Evolutionary conservation across 1,140 invertebrate species (phyloP).

Genomic region (Lepidurus packardi): DNA sequence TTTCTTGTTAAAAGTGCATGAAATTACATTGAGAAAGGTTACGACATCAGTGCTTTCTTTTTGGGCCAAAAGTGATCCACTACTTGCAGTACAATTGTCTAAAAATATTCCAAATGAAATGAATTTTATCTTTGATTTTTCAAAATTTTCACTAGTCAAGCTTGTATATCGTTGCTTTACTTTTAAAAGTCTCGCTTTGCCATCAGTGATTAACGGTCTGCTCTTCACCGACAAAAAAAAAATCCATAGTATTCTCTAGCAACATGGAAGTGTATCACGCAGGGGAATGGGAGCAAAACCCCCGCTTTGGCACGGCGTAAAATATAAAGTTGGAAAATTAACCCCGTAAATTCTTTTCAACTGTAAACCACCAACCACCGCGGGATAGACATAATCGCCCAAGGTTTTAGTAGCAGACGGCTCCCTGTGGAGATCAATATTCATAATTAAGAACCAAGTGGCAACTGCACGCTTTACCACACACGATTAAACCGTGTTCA

Average conservation of each 20-base stretch:
- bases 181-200: background rate
- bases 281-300: background rate
- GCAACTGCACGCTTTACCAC: slow-evolving; percentile 16
- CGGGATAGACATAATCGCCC: slow-evolving; percentile 11
- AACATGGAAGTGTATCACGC: background rate
- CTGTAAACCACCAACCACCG: background rate
- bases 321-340: slow-evolving; percentile 16
- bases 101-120: too few relatives aligned
- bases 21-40: too few relatives aligned
- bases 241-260: background rate
- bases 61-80: too few relatives aligned
- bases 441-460: slow-evolving; percentile 16
- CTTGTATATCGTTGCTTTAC: background rate
- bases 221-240: background rate
- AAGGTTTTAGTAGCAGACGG: slow-evolving; percentile 3
- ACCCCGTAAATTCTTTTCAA: slow-evolving; percentile 22
- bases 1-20: too few relatives aligned
- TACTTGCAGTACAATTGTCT: too few relatives aligned
- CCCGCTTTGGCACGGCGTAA: background rate
- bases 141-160: background rate
- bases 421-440: slow-evolving; percentile 14
- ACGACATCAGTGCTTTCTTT: too few relatives aligned
- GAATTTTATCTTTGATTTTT: too few relatives aligned
- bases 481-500: background rate
- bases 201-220: background rate